Evolutionary conservation across 1,140 invertebrate species (phyloP), one percentile per base, ranked within the genome.

Genomic region (Helicorthomorpha holstii): DNA sequence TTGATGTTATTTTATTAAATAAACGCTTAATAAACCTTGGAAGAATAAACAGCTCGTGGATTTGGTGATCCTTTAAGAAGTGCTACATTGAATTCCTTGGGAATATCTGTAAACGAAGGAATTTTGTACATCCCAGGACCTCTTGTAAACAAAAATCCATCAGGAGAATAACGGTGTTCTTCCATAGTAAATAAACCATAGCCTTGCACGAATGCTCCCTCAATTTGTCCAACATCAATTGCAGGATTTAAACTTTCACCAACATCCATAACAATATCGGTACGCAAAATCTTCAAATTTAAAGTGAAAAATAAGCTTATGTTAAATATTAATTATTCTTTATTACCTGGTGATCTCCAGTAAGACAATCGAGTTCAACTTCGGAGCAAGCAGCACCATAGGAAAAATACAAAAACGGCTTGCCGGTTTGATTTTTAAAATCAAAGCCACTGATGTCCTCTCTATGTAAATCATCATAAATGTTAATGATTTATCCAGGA

Each of bases 211-310:
- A 93, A 95, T 0, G 74, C 92, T 27, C 92, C 92, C 72, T 96
- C 92, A 24, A 96, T 81, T 71, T 96, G 92, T 0, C 91, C 92
- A 61, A 96, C 86, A 59, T 97, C 92, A 58, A 96, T 91, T 0
- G 90, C 89, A 24, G 91, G 91, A 71, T 96, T 96, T 26, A 96
- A 67, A 70, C 87, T 93, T 53, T 86, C 78, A 21, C 84, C 84
- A 49, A 95, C 72, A 69, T 96, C 92, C 91, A 95, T 95, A 0
- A 96, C 87, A 59, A 96, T 95, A 60, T 96, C 86, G 1, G 84
- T 85, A 63, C 80, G 75, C 80, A 81, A 57, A 44, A 57, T 50
- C 21, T 41, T 7, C 44, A 46, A 22, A 7, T 12, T 4, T 22
- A 46, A 7, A 46, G 12, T 46, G 44, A 4, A 46, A 7, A 46